Base-by-base conservation (phyloP, 2,888 invertebrate species). In the Protula sp. region DNA sequence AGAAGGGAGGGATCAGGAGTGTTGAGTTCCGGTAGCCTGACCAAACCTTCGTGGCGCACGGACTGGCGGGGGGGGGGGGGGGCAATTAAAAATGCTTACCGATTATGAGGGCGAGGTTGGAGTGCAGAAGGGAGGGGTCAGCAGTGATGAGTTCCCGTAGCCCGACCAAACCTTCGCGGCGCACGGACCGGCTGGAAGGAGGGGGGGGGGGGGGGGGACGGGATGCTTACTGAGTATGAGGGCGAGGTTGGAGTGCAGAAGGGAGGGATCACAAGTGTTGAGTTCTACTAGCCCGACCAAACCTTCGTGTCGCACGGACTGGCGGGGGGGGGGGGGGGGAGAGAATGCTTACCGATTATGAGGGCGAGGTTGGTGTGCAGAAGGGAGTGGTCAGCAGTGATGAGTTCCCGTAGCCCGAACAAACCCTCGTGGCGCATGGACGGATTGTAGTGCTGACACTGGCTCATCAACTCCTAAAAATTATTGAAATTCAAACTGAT, bases 401-500 rank as follows among this genome's bases (percentile, higher is more conserved):
- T 77, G 9, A 85, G 75, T 67, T 87, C 86, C 59, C 82, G 81
- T 0, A 87, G 71, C 0, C 85, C 85, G 2, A 76, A 75, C 0
- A 87, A 69, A 0, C 79, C 89, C 68, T 87, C 87, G 64, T 85
- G 85, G 61, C 88, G 85, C 1, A 87, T 85, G 47, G 86, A 85
- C 0, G 85, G 84, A 76, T 89, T 91, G 77, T 90, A 88, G 81
- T 92, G 91, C 66, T 87, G 87, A 29, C 90, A 81, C 57, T 89
- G 86, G 1, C 85, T 82, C 38, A 90, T 74, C 4, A 91, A 82
- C 69, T 91, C 91, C 85, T 87, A 70, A 0, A 69, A 66, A 38
- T 38, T 38, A n/a, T n/a, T n/a, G n/a, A n/a, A n/a, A n/a, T n/a
- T n/a, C n/a, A n/a, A n/a, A n/a, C n/a, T n/a, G n/a, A n/a, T n/a